Evolutionary conservation across 2,888 invertebrate genomes (phyloP), one percentile per base, ranked within the genome.

Genomic region (Rotaria macrura): DNA sequence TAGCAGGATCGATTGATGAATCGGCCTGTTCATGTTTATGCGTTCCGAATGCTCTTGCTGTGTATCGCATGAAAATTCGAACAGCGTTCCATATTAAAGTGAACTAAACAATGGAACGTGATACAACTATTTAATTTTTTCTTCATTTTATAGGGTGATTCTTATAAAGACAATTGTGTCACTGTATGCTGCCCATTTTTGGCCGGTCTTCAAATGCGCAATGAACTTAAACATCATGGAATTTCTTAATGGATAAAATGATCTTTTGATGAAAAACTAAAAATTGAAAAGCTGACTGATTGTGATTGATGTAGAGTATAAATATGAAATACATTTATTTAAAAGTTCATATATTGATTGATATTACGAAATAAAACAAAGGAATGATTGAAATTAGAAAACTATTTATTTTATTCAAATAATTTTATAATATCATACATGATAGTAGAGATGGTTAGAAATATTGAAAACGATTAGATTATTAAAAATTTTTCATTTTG

Each of bases 31-130:
- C 43, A 43, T 79, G 79, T 43, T 43, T 23, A 25, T 79, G 79
- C 14, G 79, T 79, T 40, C 43, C 79, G n/a, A 12, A 43, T 79
- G 12, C 43, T 6, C 10, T 79, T 2, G 43, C 43, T 25, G 14
- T 79, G 43, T 79, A 79, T 43, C 79, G 79, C 7, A 79, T 43
- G n/a, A 79, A 79, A 43, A 20, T 79, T 12, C 79, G 79, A 79
- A 7, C 79, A 9, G 38, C 10, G 9, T 79, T 43, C 0, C 23
- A 43, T 43, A 79, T 43, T n/a, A 79, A n/a, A 14, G 79, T 79
- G 43, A 40, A 9, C 43, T 40, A 34, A 34, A 38, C 4, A 65
- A 34, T 20, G 9, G 14, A 65, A 1, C 0, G 14, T 34, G 5
- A 9, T 29, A 65, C 34, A 14, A 17, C 6, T n/a, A n/a, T n/a